These are phyloP conservation scores for Tinea semifulvella DNA, from an alignment of 2,888 invertebrate genomes.

Conservation along the genomic window DNA sequence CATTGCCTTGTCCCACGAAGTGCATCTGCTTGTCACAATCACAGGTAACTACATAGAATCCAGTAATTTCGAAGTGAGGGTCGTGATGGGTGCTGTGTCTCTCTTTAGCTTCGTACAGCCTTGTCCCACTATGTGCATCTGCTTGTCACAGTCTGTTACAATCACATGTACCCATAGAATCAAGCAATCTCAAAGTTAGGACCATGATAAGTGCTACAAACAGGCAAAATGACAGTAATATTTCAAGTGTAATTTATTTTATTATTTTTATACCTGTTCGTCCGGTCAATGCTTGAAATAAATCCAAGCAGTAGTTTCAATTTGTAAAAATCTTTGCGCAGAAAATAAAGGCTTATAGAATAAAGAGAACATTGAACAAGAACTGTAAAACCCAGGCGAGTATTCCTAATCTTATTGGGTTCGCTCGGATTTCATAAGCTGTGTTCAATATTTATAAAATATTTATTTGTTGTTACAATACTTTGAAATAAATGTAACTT, in stretches of 20 bases:
- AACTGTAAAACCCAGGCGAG: not conserved
- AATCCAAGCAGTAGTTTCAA: not conserved
- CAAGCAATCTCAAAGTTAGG: too few relatives aligned
- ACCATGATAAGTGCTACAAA: too few relatives aligned
- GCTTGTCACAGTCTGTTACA: not conserved
- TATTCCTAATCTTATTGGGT: conserved; percentile 3
- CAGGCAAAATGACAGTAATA: too few relatives aligned
- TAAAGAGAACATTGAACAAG: not conserved
- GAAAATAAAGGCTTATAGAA: not conserved
- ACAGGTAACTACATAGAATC: not conserved
- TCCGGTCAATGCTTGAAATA: too few relatives aligned
- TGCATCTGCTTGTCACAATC: not conserved
- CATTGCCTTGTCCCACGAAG: not conserved
- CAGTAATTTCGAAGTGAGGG: too few relatives aligned
- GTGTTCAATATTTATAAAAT: conserved; percentile 1
- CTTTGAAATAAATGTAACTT: conserved; percentile 3
- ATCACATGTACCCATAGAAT: not conserved
- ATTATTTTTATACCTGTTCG: too few relatives aligned
- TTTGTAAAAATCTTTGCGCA: not conserved
- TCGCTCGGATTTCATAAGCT: conserved; percentile 6
- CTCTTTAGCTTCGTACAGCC: not conserved
- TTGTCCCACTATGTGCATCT: not conserved
- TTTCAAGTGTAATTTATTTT: too few relatives aligned
- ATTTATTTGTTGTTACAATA: conserved; percentile 8
- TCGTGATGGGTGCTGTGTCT: not conserved